Conservation (phyloP, 2,113 vertebrate species). For the Melanotaenia duboulayi region DNA sequence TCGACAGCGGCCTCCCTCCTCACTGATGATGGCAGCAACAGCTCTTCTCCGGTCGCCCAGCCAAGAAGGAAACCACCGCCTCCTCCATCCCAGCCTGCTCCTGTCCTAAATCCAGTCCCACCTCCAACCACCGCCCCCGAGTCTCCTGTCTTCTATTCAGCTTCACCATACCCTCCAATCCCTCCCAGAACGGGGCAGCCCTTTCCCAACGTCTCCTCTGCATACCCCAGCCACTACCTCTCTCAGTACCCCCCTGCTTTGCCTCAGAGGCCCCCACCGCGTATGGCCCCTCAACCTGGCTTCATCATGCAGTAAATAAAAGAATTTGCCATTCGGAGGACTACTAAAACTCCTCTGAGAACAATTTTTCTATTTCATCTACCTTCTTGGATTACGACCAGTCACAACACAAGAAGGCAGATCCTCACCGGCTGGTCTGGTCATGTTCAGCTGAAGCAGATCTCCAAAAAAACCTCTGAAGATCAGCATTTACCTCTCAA, state of each 20-base stretch:
- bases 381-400: constrained; percentile 55
- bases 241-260: constrained; percentile 88
- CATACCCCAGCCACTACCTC: constrained; percentile 84
- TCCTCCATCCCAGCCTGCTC: constrained; percentile 81
- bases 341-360: constrained; percentile 56
- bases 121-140: constrained; percentile 66
- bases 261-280: constrained; percentile 88
- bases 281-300: constrained; percentile 89
- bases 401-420: constrained; percentile 37
- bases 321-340: constrained; percentile 18
- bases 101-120: constrained; percentile 72
- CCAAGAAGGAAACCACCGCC: constrained; percentile 88
- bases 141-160: constrained; percentile 75
- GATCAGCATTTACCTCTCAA: constrained; percentile 33
- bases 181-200: constrained; percentile 87
- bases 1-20: constrained; percentile 39
- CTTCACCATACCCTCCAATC: constrained; percentile 86
- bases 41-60: constrained; percentile 78
- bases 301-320: constrained; percentile 92
- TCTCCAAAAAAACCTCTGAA: constrained; percentile 35
- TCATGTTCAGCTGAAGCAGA: constrained; percentile 36
- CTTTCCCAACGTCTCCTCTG: constrained; percentile 66
- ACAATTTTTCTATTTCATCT: constrained; percentile 22
- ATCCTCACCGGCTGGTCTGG: constrained; percentile 42
- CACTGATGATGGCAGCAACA: constrained; percentile 63